Conservation (phyloP, 2,113 vertebrate genomes). For the Pseudois nayaur region DNA sequence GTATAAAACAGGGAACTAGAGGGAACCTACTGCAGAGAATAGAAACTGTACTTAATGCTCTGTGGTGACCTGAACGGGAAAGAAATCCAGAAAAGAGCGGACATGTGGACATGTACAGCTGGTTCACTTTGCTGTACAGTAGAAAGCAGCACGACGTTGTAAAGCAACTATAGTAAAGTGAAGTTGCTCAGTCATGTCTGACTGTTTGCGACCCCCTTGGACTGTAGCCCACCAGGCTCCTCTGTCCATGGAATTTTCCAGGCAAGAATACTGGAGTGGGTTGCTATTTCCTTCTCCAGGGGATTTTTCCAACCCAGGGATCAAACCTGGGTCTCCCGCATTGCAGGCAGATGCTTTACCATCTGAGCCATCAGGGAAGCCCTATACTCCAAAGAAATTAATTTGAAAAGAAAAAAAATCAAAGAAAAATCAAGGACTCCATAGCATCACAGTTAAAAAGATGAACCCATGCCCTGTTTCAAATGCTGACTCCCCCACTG, state of each 20-base stretch:
- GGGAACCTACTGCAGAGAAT: neutral
- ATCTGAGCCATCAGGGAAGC: neutral
- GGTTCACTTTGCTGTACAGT: neutral
- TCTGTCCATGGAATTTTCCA: neutral
- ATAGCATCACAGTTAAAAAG: neutral
- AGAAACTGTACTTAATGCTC: neutral
- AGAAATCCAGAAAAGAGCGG: neutral
- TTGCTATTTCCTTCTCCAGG: neutral
- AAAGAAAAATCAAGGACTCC: neutral
- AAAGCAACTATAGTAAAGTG: neutral
- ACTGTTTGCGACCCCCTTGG: neutral
- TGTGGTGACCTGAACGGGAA: neutral
- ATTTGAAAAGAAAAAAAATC: neutral
- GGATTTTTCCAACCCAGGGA: neutral
- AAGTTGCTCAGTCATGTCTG: neutral
- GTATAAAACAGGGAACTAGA: neutral
- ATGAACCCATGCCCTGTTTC: neutral
- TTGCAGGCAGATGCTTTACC: neutral
- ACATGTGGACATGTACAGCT: fast-evolving
- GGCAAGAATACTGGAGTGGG: neutral
- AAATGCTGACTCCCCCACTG: fast-evolving
- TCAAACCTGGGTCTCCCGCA: neutral
- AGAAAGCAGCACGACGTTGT: neutral
- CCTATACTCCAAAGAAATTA: neutral
- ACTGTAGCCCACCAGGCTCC: neutral